A percentile compares a stretch with the other conserved stretches of the same genome.
These are phyloP conservation scores for Villa cingulata DNA, from an alignment of 2,888 invertebrate genomes.

Conservation along the genomic window DNA sequence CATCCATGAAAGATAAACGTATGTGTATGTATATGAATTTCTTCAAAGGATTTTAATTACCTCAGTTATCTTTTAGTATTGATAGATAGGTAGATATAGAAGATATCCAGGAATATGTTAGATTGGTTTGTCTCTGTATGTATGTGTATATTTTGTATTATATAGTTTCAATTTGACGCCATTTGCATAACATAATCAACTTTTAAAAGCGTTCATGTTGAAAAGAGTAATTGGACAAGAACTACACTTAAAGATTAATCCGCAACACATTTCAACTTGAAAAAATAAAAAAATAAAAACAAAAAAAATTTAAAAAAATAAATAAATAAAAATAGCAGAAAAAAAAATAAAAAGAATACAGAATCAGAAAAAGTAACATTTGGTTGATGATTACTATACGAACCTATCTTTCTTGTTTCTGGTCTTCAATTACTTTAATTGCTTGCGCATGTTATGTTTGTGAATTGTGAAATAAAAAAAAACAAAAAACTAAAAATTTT, in stretches of 20 bases:
- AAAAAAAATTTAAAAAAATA: too few relatives aligned
- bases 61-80: too few relatives aligned
- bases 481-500: too few relatives aligned
- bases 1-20: neutral
- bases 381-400: neutral
- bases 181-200: neutral
- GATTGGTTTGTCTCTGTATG: neutral
- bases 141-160: neutral
- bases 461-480: too few relatives aligned
- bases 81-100: neutral
- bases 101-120: neutral
- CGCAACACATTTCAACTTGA: neutral
- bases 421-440: slow-evolving; percentile 8
- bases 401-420: slow-evolving; percentile 1
- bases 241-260: slow-evolving; percentile 7
- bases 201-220: neutral
- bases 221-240: slow-evolving; percentile 6
- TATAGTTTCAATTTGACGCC: neutral
- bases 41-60: too few relatives aligned
- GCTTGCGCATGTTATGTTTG: neutral
- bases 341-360: too few relatives aligned
- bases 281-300: too few relatives aligned
- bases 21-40: too few relatives aligned
- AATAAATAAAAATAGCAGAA: too few relatives aligned
- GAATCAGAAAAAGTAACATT: neutral